Conservation (phyloP, 2,113 vertebrate genomes). For the Tauraco erythrolophus region DNA sequence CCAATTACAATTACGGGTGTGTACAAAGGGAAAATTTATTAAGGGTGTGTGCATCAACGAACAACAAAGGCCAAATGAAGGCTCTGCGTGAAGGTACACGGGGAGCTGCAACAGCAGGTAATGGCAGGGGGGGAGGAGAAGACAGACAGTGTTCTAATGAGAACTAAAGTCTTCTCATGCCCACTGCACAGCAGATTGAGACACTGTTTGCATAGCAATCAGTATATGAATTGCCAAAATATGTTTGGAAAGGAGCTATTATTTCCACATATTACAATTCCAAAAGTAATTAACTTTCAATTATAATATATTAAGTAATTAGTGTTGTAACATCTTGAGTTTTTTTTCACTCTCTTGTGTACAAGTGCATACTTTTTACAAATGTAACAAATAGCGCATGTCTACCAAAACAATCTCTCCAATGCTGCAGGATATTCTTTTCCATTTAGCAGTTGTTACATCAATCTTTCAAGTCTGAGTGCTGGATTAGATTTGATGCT, state of each 20-base stretch:
- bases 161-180: neutral
- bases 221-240: neutral
- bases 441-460: neutral
- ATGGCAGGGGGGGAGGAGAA: neutral
- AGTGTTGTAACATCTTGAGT: neutral
- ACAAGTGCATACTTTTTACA: neutral
- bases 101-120: neutral
- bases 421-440: neutral
- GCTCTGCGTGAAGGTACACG: fast-evolving
- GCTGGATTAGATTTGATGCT: neutral
- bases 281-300: neutral
- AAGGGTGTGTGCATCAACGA: neutral
- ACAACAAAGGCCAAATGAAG: neutral
- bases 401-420: neutral
- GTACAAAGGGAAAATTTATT: neutral
- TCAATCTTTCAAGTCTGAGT: neutral
- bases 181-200: neutral
- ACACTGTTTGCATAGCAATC: neutral
- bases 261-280: neutral
- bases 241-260: neutral
- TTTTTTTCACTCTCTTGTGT: neutral
- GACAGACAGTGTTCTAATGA: neutral
- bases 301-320: neutral
- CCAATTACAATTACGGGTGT: neutral
- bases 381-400: neutral